These are phyloP conservation scores for Drosophila bipectinata DNA, from an alignment of 1,140 invertebrate genomes.

Conservation along the genomic window DNA sequence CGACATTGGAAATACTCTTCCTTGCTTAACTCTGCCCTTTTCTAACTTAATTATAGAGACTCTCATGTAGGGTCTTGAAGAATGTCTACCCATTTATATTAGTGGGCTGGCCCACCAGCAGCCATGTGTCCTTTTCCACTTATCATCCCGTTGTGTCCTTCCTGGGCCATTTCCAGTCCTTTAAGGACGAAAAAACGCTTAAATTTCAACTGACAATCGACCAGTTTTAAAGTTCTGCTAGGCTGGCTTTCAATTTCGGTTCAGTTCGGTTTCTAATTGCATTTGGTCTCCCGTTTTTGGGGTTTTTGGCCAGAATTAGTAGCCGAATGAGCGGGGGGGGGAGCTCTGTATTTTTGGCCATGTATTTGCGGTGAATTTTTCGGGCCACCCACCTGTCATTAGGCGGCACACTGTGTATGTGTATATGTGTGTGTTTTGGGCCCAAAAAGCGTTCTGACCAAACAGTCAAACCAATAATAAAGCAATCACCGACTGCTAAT, in stretches of 20 bases:
- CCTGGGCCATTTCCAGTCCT: not conserved
- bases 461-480: constrained; percentile 79
- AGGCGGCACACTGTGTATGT: constrained; percentile 20
- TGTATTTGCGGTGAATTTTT: constrained; percentile 71
- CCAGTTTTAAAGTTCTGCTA: constrained; percentile 30
- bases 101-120: too few species aligned
- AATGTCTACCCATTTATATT: constrained; percentile 71
- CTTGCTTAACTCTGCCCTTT: too few species aligned
- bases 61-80: not conserved
- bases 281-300: constrained; percentile 44
- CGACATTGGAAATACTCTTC: not conserved
- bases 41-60: not conserved
- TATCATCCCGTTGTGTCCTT: constrained; percentile 13
- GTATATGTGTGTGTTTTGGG: not conserved
- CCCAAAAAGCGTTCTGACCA: constrained; percentile 47
- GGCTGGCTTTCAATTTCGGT: constrained; percentile 34
- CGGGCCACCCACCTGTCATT: constrained; percentile 68
- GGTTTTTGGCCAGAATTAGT: not conserved
- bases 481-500: constrained; percentile 67
- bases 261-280: constrained; percentile 64
- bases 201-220: constrained; percentile 22
- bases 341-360: constrained; percentile 4
- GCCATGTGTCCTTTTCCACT: constrained; percentile 30
- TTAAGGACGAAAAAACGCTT: constrained; percentile 18
- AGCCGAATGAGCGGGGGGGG: not conserved